Evolutionary conservation across 1,140 invertebrate genomes (phyloP), one percentile per base, ranked within the genome.

Genomic region (Leptinotarsa texana): DNA sequence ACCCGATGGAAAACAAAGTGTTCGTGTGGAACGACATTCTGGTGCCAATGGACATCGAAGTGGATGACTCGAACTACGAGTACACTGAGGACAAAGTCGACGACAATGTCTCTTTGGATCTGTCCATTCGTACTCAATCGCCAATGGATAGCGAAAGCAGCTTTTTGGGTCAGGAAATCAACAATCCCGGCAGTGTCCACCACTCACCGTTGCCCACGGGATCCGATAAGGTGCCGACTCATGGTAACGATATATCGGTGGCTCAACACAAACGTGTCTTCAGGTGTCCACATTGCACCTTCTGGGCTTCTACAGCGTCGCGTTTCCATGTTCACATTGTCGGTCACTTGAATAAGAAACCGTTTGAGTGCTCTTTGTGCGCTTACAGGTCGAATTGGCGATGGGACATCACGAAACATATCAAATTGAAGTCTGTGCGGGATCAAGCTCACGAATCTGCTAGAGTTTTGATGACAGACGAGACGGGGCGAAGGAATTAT

Each of bases 321-420:
- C 89, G 95, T 77, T 96, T 96, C 86, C 95, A 96, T 84, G 94
- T 96, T 21, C 95, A 96, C 85, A 95, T 96, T 78, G 95, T 96
- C 22, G 95, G 95, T 21, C 95, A 96, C 87, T 88, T 95, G 75
- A 96, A 96, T 85, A 94, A 93, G 83, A 96, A 96, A 84, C 96
- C 96, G 4, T 98, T 97, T 84, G 95, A 96, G 86, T 98, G 97
- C 88, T 98, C 96, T 3, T 88, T 95, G 3, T 98, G 97, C 87
- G 91, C 93, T 24, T 96, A 97, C 83, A 92, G 95, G 76, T 97
- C 95, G 24, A 97, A 97, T 86, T 97, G 95, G 95, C 90, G 95
- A 76, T 97, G 95, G 95, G 95, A 97, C 86, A 96, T 98, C 74
- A 96, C 95, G 62, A 98, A 98, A 87, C 96, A 98, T 85, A 97